These are phyloP conservation scores for Ifrita kowaldi DNA, from an alignment of 2,113 vertebrate species.

Conservation along the genomic window DNA sequence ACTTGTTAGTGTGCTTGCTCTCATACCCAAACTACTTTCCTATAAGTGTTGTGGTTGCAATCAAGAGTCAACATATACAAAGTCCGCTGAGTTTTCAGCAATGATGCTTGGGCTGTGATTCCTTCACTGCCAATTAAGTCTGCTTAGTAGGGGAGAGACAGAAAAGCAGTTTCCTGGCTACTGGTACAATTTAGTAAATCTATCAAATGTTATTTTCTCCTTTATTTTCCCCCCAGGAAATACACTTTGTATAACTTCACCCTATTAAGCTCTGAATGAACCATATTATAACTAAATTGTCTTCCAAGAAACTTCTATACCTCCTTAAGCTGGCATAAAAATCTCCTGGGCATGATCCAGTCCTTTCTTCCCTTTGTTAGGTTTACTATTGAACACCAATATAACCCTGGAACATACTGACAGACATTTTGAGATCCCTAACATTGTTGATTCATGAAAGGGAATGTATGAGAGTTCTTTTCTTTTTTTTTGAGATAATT, in stretches of 20 bases:
- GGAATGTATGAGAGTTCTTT: not conserved
- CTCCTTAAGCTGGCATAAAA: not conserved
- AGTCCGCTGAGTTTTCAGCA: not conserved
- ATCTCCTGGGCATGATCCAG: not conserved
- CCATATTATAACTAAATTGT: not conserved
- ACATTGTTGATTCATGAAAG: not conserved
- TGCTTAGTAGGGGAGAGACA: not conserved
- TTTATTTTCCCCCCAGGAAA: not conserved
- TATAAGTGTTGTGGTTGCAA: accelerated
- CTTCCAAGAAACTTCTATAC: not conserved
- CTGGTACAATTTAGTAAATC: not conserved
- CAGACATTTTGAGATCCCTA: not conserved
- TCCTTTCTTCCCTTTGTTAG: not conserved
- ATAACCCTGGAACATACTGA: not conserved
- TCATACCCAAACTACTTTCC: not conserved
- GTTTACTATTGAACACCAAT: not conserved
- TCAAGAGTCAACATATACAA: not conserved
- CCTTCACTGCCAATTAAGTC: not conserved
- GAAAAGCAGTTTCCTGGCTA: not conserved
- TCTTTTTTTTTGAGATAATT: not conserved
- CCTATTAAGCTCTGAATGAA: not conserved
- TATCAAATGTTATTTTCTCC: not conserved
- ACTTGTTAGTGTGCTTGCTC: not conserved
- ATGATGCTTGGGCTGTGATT: not conserved
- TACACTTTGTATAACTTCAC: not conserved